A percentile compares a stretch with the other conserved stretches of the same genome.
Conservation (phyloP, 2,113 vertebrate genomes). For the Elaphurus davidianus region DNA sequence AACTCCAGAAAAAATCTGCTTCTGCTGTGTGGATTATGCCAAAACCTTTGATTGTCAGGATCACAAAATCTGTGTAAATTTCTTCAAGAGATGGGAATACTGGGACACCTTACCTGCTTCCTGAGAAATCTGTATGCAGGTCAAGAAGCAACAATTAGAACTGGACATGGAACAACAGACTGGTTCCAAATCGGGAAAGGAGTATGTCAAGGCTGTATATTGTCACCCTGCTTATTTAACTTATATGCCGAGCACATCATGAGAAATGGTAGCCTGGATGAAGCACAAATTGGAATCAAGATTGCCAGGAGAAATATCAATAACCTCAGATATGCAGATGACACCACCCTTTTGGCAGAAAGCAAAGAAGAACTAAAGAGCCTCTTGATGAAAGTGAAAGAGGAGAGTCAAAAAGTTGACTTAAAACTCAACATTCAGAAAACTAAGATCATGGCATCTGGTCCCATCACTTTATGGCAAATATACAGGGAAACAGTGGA, state of each 20-base stretch:
- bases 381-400: too few relatives aligned
- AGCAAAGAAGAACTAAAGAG: too few relatives aligned
- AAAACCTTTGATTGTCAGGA: accelerated
- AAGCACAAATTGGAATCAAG: not conserved
- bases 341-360: too few relatives aligned
- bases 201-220: not conserved
- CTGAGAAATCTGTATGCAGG: not conserved
- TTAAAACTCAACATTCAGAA: too few relatives aligned
- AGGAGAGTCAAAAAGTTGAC: too few relatives aligned
- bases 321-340: not conserved
- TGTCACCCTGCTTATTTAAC: not conserved
- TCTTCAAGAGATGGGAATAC: not conserved
- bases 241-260: not conserved
- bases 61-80: not conserved
- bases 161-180: not conserved
- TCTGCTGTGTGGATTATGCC: not conserved
- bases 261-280: not conserved
- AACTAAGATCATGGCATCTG: not conserved
- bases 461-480: not conserved
- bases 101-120: not conserved
- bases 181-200: not conserved
- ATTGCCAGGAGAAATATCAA: not conserved
- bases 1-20: not conserved
- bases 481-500: not conserved
- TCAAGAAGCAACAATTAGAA: not conserved